Evolutionary conservation across 2,113 vertebrate species (phyloP).

Genomic region (Tinamus guttatus): DNA sequence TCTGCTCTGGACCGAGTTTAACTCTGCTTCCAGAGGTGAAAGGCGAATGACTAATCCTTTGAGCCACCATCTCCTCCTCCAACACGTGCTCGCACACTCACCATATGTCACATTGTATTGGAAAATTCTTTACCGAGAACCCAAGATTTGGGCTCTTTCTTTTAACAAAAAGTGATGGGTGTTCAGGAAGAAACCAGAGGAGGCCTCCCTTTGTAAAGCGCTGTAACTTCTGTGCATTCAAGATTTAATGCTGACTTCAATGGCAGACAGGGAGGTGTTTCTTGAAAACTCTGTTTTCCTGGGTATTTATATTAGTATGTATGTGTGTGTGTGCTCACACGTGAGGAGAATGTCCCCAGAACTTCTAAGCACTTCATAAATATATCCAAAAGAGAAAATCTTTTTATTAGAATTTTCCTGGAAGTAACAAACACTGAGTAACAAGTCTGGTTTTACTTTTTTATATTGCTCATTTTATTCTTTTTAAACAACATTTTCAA

Average conservation of each 20-base stretch:
- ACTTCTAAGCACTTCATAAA: neutral
- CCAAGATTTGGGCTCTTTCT: neutral
- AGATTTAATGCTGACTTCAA: neutral
- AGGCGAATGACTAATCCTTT: conserved; percentile 66
- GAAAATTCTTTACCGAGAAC: conserved; percentile 28
- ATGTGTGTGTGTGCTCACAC: neutral
- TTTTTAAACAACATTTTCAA: neutral
- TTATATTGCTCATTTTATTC: neutral
- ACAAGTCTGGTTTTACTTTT: neutral
- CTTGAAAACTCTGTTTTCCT: neutral
- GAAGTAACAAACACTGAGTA: neutral
- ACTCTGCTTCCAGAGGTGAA: conserved; percentile 59
- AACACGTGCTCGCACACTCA: conserved; percentile 34
- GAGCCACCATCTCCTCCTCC: conserved; percentile 64
- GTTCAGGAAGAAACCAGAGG: conserved; percentile 4
- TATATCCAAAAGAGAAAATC: neutral
- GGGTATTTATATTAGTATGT: neutral
- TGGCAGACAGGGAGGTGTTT: neutral
- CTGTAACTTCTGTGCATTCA: neutral
- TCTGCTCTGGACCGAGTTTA: conserved; percentile 42
- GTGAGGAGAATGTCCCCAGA: neutral
- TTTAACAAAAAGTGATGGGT: neutral
- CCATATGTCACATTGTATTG: conserved; percentile 52
- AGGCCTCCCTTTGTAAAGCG: neutral
- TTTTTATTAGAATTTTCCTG: neutral